A percentile compares a stretch with the other conserved stretches of the same genome.
These are phyloP conservation scores for Troides aeacus DNA, from an alignment of 2,888 invertebrate genomes.

Conservation along the genomic window DNA sequence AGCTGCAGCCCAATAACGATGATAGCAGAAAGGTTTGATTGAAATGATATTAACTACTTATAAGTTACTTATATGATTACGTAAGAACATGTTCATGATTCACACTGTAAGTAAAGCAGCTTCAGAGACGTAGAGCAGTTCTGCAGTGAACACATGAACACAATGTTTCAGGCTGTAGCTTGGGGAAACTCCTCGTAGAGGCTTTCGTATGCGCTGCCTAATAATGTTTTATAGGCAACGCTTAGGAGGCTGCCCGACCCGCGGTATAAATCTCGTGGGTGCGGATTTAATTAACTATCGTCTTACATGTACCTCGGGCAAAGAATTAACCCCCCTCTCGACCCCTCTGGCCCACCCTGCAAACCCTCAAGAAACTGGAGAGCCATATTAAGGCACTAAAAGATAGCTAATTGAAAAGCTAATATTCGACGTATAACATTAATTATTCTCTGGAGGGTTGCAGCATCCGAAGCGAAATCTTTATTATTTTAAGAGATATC, in stretches of 20 bases:
- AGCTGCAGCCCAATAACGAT: too few species aligned
- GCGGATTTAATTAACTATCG: constrained; percentile 73
- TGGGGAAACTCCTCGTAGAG: constrained; percentile 27
- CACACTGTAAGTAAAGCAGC: too few species aligned
- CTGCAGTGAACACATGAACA: constrained; percentile 6
- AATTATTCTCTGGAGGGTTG: constrained; percentile 70
- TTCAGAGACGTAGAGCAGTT: background rate
- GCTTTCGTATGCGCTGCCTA: constrained; percentile 32
- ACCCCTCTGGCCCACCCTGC: constrained; percentile 28
- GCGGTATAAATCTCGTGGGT: constrained; percentile 56
- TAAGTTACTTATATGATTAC: too few species aligned
- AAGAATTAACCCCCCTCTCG: constrained; percentile 52
- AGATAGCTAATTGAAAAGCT: constrained; percentile 77
- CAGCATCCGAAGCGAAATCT: constrained; percentile 66
- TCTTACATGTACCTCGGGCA: constrained; percentile 52
- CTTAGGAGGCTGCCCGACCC: constrained; percentile 32
- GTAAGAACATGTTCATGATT: too few species aligned
- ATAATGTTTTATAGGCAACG: constrained; percentile 35
- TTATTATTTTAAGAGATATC: constrained; percentile 68
- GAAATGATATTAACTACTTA: too few species aligned
- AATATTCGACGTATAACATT: constrained; percentile 75
- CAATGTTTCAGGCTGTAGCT: constrained; percentile 6
- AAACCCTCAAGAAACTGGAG: constrained; percentile 53
- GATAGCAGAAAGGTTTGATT: too few species aligned
- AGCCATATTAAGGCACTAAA: constrained; percentile 69